Evolutionary conservation across 2,888 invertebrate genomes (phyloP), one percentile per base, ranked within the genome.

Genomic region (Hydriomena furcata): DNA sequence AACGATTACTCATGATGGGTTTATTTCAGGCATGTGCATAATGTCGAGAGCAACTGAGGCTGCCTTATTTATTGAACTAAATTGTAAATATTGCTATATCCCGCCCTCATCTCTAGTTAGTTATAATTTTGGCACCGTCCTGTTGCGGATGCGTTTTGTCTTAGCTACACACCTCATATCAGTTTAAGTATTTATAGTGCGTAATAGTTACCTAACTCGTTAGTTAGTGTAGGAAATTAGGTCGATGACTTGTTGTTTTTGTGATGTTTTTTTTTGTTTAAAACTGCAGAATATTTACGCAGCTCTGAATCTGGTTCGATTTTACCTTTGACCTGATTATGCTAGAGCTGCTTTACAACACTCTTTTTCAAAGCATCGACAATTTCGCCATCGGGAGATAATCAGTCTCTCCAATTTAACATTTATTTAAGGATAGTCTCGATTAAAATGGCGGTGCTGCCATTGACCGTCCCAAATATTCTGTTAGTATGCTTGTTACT

Each of bases 381-480:
- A n/a, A n/a, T n/a, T n/a, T n/a, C n/a, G n/a, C n/a, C n/a, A n/a
- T n/a, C n/a, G n/a, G n/a, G n/a, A n/a, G n/a, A n/a, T n/a, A n/a
- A n/a, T 17, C 2, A 3, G 17, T 2, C 4, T 17, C 17, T 17
- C 17, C 4, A 4, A 17, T 17, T 17, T 17, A 17, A 17, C 21
- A 20, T 27, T 35, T n/a, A n/a, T 20, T 10, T 42, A 1, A 23
- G 25, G 10, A 10, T 40, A 21, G 30, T 13, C 40, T 40, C 21
- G 28, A 28, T 38, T 36, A 36, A 20, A 67, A 66, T 68, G 69
- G 61, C 61, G 60, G 59, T 60, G 68, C 51, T 76, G 25, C 30
- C 84, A 82, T 78, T 84, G 83, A 84, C 85, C 82, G 82, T 74
- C 85, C 86, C 70, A 80, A 73, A 82, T 86, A 75, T 76, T 79